Conservation (phyloP, 92 coral and sea anemone species). For the Bergia sp. region DNA sequence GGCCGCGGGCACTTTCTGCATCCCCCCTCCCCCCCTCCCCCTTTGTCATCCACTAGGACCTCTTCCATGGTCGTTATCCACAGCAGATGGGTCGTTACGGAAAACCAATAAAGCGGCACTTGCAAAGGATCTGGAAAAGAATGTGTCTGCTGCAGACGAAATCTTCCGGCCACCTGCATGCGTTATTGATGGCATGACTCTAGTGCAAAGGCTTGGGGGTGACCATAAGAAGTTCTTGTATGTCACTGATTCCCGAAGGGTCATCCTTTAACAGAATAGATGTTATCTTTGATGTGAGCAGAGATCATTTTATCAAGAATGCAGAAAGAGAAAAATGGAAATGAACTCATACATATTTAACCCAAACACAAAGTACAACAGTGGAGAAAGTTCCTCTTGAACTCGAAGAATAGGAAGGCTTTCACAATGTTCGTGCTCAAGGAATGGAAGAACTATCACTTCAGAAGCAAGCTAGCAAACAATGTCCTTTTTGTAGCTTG, state of each 20-base stretch:
- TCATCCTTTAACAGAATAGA: conserved; percentile 48
- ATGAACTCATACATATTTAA: conserved; percentile 48
- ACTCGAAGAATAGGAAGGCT: conserved; percentile 59
- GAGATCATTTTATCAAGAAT: conserved; percentile 60
- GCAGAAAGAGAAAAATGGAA: conserved; percentile 55
- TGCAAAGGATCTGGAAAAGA: too few relatives aligned
- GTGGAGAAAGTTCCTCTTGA: conserved; percentile 60
- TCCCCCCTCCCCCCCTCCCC: too few relatives aligned
- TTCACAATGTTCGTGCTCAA: conserved; percentile 55
- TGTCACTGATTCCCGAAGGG: conserved; percentile 52
- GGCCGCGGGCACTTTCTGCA: too few relatives aligned
- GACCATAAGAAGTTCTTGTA: conserved; percentile 52
- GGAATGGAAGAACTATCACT: background rate
- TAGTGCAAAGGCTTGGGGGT: too few relatives aligned
- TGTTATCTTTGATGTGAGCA: conserved; percentile 56
- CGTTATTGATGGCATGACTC: too few relatives aligned
- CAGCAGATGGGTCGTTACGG: too few relatives aligned
- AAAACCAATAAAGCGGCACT: too few relatives aligned
- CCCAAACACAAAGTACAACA: conserved; percentile 59
- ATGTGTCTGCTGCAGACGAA: too few relatives aligned
- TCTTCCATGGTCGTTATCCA: too few relatives aligned
- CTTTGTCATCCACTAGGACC: too few relatives aligned
- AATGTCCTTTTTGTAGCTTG: conserved; percentile 55
- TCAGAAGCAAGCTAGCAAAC: conserved; percentile 34
- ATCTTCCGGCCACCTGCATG: too few relatives aligned